Conservation (phyloP, 2,113 vertebrate genomes). For the Mormoops blainvillei region DNA sequence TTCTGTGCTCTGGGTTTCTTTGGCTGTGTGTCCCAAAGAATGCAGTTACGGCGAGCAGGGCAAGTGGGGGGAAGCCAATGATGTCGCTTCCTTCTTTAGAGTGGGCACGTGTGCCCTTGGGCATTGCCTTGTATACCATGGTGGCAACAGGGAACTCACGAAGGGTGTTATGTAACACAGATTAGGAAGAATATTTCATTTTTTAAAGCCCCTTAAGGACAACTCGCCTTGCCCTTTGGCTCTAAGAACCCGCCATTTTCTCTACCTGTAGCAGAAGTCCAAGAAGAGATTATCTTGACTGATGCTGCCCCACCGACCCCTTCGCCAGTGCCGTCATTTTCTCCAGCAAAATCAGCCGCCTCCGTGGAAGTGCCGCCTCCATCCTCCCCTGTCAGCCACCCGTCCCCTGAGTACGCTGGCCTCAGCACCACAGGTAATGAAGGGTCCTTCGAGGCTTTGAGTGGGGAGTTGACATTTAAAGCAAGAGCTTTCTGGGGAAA, state of each 20-base stretch:
- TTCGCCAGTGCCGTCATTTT: slow-evolving; percentile 89
- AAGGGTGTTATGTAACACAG: neutral
- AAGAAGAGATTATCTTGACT: slow-evolving; percentile 86
- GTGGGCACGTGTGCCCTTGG: neutral
- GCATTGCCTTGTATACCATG: neutral
- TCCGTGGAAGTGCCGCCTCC: slow-evolving; percentile 87
- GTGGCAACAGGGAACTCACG: neutral
- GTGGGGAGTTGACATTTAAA: neutral
- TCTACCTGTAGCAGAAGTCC: slow-evolving; percentile 82
- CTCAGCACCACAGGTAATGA: slow-evolving; percentile 88
- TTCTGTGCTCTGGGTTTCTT: neutral
- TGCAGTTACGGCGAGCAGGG: neutral
- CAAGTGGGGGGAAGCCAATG: neutral
- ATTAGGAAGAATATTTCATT: neutral
- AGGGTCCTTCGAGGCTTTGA: neutral
- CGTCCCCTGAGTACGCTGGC: slow-evolving; percentile 90
- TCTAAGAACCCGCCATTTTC: neutral
- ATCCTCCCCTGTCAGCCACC: slow-evolving; percentile 87
- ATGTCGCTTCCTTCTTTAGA: neutral
- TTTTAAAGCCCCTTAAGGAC: neutral
- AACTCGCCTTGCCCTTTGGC: neutral
- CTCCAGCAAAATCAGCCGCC: slow-evolving; percentile 91
- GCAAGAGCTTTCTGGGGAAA: neutral
- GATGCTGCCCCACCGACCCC: slow-evolving; percentile 88
- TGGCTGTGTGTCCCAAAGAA: neutral